phyloP scores from a whole-genome alignment of 2,888 invertebrate species.

The Ornithoptera priamus region DNA sequence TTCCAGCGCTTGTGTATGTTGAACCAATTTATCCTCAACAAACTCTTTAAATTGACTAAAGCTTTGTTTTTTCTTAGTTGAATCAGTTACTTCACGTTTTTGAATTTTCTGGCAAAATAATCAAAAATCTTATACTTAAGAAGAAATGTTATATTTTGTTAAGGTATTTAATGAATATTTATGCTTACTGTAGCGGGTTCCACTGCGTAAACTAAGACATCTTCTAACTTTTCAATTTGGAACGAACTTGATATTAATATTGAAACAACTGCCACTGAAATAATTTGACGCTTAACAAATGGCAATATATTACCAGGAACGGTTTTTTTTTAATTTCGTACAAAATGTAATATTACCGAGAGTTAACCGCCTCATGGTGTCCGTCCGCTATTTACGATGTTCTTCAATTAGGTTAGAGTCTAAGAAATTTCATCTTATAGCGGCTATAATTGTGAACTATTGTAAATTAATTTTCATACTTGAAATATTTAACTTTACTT shows the following conservation, averaged over 20 bases:
- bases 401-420: slow-evolving; percentile 43
- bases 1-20: slow-evolving; percentile 58
- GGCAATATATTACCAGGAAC: not conserved
- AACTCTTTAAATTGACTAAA: slow-evolving; percentile 40
- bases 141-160: slow-evolving; percentile 18
- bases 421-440: slow-evolving; percentile 58
- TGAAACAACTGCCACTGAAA: slow-evolving; percentile 36
- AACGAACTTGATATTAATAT: slow-evolving; percentile 37
- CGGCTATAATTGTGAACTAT: slow-evolving; percentile 48
- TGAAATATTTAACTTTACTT: slow-evolving; percentile 25
- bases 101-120: slow-evolving; percentile 48
- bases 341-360: slow-evolving; percentile 47
- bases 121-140: slow-evolving; percentile 34
- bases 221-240: slow-evolving; percentile 40
- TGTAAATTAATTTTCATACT: slow-evolving; percentile 49
- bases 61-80: slow-evolving; percentile 31
- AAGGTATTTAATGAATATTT: not conserved
- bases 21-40: slow-evolving; percentile 53
- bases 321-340: not conserved
- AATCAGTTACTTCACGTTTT: slow-evolving; percentile 42
- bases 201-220: slow-evolving; percentile 41
- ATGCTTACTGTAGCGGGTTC: slow-evolving; percentile 43
- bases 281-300: slow-evolving; percentile 12
- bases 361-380: slow-evolving; percentile 51
- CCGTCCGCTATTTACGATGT: slow-evolving; percentile 36